Evolutionary conservation across 92 coral and sea anemone species (phyloP).

Genomic region (Palythoa caribaeorum): DNA sequence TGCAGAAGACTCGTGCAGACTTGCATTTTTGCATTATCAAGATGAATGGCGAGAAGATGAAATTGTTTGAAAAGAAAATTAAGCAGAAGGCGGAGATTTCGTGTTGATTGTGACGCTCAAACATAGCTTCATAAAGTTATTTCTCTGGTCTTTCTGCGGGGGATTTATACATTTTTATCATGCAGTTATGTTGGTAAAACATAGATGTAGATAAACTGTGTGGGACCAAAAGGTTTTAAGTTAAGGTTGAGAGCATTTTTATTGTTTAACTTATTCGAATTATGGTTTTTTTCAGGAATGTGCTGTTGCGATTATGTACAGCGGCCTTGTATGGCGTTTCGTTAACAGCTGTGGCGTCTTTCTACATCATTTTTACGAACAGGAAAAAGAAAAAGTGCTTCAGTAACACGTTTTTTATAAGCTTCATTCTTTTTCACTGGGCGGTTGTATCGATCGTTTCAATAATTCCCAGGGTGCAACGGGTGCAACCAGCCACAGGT

Average conservation of each 20-base stretch:
- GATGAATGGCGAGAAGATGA: background rate
- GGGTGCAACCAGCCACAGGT: conserved; percentile 84
- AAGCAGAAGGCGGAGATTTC: too few relatives aligned
- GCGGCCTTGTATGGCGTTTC: conserved; percentile 65
- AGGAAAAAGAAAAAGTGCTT: conserved; percentile 54
- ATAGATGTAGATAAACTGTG: background rate
- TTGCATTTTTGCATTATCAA: too few relatives aligned
- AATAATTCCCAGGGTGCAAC: conserved; percentile 77
- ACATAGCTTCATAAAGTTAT: background rate
- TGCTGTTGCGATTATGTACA: conserved; percentile 51
- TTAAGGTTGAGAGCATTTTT: background rate
- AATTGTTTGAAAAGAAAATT: too few relatives aligned
- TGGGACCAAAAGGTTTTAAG: background rate
- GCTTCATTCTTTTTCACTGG: conserved; percentile 78
- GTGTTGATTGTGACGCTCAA: background rate
- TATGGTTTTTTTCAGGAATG: conserved; percentile 57
- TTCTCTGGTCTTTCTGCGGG: too few relatives aligned
- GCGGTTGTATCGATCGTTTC: conserved; percentile 69
- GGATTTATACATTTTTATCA: too few relatives aligned
- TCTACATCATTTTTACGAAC: conserved; percentile 64
- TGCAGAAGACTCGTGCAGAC: too few relatives aligned
- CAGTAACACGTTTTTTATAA: conserved; percentile 78
- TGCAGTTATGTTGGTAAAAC: too few relatives aligned
- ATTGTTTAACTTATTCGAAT: too few relatives aligned
- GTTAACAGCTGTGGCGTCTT: conserved; percentile 59